phyloP scores from a whole-genome alignment of 2,113 vertebrate species.

The Dascyllus trimaculatus region DNA sequence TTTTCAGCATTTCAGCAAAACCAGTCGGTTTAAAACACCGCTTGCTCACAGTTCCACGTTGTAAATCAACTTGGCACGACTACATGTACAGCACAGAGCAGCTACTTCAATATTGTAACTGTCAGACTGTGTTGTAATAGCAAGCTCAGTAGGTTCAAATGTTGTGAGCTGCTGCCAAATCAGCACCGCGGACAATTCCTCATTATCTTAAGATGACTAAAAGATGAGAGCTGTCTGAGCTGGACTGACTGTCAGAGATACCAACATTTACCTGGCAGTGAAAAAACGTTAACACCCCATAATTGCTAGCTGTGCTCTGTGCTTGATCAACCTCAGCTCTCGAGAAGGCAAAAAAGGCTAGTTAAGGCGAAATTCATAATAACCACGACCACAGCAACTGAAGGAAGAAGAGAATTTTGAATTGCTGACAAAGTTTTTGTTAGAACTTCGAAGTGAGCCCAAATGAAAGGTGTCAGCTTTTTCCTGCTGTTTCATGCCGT shows the following conservation, averaged over 20 bases:
- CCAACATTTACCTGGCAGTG: background rate
- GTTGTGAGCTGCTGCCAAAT: slow-evolving; percentile 25
- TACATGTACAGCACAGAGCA: slow-evolving; percentile 19
- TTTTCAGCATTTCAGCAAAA: background rate
- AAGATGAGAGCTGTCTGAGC: too few relatives aligned
- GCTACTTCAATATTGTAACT: slow-evolving; percentile 16
- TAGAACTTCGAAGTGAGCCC: too few relatives aligned
- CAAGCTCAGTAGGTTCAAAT: slow-evolving; percentile 4
- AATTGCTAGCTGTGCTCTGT: slow-evolving; percentile 9
- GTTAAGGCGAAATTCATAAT: slow-evolving; percentile 14
- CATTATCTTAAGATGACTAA: background rate
- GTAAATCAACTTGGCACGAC: slow-evolving; percentile 36
- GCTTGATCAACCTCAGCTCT: slow-evolving; percentile 10
- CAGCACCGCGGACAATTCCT: background rate
- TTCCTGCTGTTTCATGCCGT: background rate
- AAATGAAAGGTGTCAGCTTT: too few relatives aligned
- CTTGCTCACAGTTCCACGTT: background rate
- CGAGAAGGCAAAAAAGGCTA: background rate
- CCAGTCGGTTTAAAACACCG: slow-evolving; percentile 17
- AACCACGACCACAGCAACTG: background rate
- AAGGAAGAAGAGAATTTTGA: background rate
- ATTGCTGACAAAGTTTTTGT: background rate
- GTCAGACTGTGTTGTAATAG: slow-evolving; percentile 21
- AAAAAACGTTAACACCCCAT: background rate
- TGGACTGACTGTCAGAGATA: background rate